Percentiles rank a stretch among this genome's conserved stretches.
Evolutionary conservation across 1,140 invertebrate species (phyloP).

Genomic region (Drosophila kikkawai): DNA sequence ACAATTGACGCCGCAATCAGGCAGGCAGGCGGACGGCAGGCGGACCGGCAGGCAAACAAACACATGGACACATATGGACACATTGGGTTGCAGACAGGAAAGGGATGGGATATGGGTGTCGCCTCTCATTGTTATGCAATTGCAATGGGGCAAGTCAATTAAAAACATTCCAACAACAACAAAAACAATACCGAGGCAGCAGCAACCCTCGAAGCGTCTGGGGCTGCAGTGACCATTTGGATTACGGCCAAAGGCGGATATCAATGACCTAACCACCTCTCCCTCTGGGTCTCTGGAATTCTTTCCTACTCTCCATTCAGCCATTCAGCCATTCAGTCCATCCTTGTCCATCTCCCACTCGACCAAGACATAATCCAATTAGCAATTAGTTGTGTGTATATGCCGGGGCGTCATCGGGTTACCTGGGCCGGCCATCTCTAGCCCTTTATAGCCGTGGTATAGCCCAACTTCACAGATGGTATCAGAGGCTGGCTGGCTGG

Average conservation of each 20-base stretch:
- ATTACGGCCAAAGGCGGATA: slow-evolving; percentile 75
- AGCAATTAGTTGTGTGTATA: slow-evolving; percentile 82
- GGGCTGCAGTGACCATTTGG: slow-evolving; percentile 45
- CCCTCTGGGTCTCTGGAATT: slow-evolving; percentile 7
- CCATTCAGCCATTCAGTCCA: not conserved
- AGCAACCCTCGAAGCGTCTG: slow-evolving; percentile 34
- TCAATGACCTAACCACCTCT: slow-evolving; percentile 71
- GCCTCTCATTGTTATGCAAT: slow-evolving; percentile 76
- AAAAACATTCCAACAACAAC: slow-evolving; percentile 61
- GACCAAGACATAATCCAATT: slow-evolving; percentile 80
- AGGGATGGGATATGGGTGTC: slow-evolving; percentile 31
- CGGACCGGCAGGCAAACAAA: slow-evolving; percentile 23
- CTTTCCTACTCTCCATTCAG: slow-evolving; percentile 6
- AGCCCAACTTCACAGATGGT: slow-evolving; percentile 50
- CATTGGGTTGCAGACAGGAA: slow-evolving; percentile 9
- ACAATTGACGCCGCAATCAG: slow-evolving; percentile 77
- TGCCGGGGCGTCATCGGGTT: slow-evolving; percentile 68
- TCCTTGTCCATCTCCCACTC: slow-evolving; percentile 19
- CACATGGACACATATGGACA: slow-evolving; percentile 1
- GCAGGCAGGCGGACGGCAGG: slow-evolving; percentile 33
- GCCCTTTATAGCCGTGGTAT: not conserved
- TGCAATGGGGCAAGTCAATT: slow-evolving; percentile 73
- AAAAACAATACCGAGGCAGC: not conserved
- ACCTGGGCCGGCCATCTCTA: slow-evolving; percentile 54
- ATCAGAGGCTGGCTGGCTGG: slow-evolving; percentile 38